Conservation (phyloP, 2,888 invertebrate species). For the Morpho deidamia region DNA sequence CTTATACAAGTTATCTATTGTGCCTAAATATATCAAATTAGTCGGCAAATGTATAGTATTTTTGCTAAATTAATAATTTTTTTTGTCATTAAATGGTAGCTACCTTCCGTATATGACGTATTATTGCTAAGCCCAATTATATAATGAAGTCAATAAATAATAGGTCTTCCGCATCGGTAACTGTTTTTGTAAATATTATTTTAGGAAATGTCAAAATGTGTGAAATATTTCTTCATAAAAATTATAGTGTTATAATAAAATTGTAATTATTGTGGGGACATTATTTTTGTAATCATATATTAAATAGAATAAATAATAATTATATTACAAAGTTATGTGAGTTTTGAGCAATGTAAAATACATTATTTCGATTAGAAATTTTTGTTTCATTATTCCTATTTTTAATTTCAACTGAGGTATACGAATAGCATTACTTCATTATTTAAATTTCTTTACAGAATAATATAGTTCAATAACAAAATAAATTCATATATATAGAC, state of each 20-base stretch:
- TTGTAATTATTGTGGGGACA: slow-evolving; percentile 37
- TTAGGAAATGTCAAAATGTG: neutral
- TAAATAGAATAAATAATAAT: slow-evolving; percentile 26
- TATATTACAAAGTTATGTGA: slow-evolving; percentile 39
- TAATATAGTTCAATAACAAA: too few species aligned
- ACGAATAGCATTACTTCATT: too few species aligned
- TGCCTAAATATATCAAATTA: too few species aligned
- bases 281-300: slow-evolving; percentile 70
- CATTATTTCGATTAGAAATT: slow-evolving; percentile 47
- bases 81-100: slow-evolving; percentile 16
- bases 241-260: slow-evolving; percentile 5
- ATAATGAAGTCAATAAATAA: slow-evolving; percentile 46
- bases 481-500: too few species aligned
- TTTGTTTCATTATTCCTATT: slow-evolving; percentile 19
- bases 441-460: too few species aligned
- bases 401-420: too few species aligned
- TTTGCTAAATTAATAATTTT: neutral
- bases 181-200: slow-evolving; percentile 52
- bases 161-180: slow-evolving; percentile 49
- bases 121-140: neutral
- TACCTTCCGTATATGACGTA: slow-evolving; percentile 13
- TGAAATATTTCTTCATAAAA: slow-evolving; percentile 15
- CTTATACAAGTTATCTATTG: too few species aligned
- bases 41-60: neutral
- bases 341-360: slow-evolving; percentile 58